Base-by-base conservation (phyloP, 2,797 vertebrate species). In the Siniperca scherzeri region DNA sequence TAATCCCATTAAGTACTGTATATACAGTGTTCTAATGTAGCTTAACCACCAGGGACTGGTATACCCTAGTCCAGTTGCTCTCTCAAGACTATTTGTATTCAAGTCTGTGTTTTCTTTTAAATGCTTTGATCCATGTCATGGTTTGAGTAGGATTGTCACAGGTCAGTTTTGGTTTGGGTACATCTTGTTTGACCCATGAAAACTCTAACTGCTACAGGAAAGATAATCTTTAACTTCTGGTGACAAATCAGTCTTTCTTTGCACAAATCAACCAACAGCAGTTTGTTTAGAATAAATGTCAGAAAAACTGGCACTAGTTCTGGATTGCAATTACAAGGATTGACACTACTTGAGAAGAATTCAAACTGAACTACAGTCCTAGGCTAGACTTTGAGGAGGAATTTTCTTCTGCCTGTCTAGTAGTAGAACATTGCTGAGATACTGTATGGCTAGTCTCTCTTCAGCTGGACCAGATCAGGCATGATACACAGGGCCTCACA, bases 381-480 rank as follows among this genome's bases (percentile, higher is more conserved):
- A 2, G 1, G 19, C 52, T 11, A 9, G 25, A 50, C 78, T 69
- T 69, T 19, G n/a, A 50, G 30, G n/a, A 36, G 48, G 57, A 48
- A 30, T 36, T 40, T 64, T n/a, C 57, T 33, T 38, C 64, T 27
- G 27, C 40, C 27, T 36, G 40, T 56, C 33, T 46, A 30, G 30
- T 30, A n/a, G 33, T 3, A 8, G 33, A 68, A 44, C 38, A 19
- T 46, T 12, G 4, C 22, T 62, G 65, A 38, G 27, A 59, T 30
- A 30, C 30, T 3, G 30, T 40, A 50, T 61, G 25, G 56, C 40
- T 19, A 11, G 46, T 19, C 33, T 70, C 69, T 64, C 42, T 56
- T 42, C 36, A 59, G 50, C 56, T 30, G 30, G 68, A 67, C 69
- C 66, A 25, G 53, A 64, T 30, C 53, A 80, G 38, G 44, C 69